Percentiles rank a stretch among this genome's conserved stretches.
These are phyloP conservation scores for Psephotus haematonotus DNA, from an alignment of 2,113 vertebrate species.

Conservation along the genomic window DNA sequence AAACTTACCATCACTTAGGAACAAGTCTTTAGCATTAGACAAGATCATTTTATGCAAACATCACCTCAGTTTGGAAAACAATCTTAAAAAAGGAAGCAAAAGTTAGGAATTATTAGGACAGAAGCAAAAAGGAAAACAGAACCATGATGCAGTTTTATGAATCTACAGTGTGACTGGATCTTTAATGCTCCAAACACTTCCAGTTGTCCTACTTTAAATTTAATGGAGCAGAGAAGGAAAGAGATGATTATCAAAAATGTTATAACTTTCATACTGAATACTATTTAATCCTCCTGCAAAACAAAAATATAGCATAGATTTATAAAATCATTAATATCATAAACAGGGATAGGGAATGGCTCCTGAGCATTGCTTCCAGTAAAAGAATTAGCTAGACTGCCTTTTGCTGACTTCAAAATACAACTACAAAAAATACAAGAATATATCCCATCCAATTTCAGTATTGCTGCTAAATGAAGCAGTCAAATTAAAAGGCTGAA, in stretches of 20 bases:
- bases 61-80: background rate
- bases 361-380: background rate
- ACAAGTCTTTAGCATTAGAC: background rate
- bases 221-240: background rate
- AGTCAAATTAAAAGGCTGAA: background rate
- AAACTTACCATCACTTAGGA: background rate
- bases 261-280: background rate
- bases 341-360: background rate
- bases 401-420: background rate
- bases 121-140: background rate
- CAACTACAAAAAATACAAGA: background rate
- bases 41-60: background rate
- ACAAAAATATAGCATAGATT: background rate
- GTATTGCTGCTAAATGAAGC: background rate
- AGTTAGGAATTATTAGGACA: background rate
- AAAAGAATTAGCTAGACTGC: background rate
- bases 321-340: background rate
- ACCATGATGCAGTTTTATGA: background rate
- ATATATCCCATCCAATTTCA: slow-evolving; percentile 3
- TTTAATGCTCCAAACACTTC: background rate
- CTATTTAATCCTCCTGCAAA: background rate
- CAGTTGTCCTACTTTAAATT: background rate
- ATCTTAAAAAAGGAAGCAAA: background rate
- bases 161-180: background rate
- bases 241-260: background rate